A percentile compares a stretch with the other conserved stretches of the same genome.
These are phyloP conservation scores for Ditylenchus weischeri DNA, from an alignment of 2,888 invertebrate species.

Conservation along the genomic window DNA sequence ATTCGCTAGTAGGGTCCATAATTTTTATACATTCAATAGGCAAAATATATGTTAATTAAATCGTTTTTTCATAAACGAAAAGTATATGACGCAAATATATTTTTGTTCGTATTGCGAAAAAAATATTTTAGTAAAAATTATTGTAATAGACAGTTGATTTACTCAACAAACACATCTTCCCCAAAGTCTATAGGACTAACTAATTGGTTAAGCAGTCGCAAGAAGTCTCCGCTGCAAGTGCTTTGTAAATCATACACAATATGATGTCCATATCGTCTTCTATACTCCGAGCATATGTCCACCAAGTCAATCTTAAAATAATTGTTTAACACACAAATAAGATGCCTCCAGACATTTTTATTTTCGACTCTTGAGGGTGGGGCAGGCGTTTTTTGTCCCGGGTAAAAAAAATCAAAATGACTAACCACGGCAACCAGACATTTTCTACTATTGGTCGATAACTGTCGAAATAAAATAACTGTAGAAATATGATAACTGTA, in stretches of 20 bases:
- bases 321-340: too few species aligned
- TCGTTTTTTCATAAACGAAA: too few species aligned
- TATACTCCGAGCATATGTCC: constrained; percentile 56
- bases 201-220: constrained; percentile 43
- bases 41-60: too few species aligned
- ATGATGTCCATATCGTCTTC: constrained; percentile 47
- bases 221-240: constrained; percentile 56
- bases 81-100: too few species aligned
- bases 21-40: too few species aligned
- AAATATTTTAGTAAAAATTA: background rate
- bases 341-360: background rate
- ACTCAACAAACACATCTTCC: constrained; percentile 4
- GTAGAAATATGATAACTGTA: too few species aligned
- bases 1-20: too few species aligned
- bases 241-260: constrained; percentile 50
- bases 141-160: background rate
- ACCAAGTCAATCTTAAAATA: constrained; percentile 52
- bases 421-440: constrained; percentile 2
- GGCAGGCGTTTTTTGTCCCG: background rate
- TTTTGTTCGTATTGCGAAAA: too few species aligned
- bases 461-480: too few species aligned
- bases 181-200: constrained; percentile 25
- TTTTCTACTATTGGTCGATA: too few species aligned
- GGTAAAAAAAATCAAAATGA: background rate
- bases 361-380: too few species aligned